Evolutionary conservation across 2,113 vertebrate species (phyloP).

Genomic region (Macquaria australasica): DNA sequence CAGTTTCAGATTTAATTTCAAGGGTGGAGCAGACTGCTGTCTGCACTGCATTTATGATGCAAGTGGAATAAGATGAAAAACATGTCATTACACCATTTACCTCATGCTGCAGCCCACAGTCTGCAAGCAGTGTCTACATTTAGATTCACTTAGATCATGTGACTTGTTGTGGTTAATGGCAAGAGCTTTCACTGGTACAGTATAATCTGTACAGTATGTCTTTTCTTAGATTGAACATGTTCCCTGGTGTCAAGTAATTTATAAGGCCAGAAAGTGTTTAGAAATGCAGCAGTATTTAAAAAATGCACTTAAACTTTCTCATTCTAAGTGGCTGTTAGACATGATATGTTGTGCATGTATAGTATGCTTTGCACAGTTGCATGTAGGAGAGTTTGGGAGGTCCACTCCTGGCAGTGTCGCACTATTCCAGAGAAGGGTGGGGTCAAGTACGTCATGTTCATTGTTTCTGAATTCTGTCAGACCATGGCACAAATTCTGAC

Average conservation of each 20-base stretch:
- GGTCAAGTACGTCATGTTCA: constrained; percentile 72
- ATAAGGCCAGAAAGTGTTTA: not conserved
- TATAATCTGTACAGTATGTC: not conserved
- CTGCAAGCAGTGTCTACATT: constrained; percentile 52
- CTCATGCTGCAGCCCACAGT: constrained; percentile 21
- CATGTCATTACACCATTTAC: constrained; percentile 58
- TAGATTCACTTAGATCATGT: constrained; percentile 38
- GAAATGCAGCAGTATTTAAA: constrained; percentile 13
- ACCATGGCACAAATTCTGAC: constrained; percentile 37
- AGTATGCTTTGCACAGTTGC: constrained; percentile 40
- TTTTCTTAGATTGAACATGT: constrained; percentile 22
- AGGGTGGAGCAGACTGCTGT: constrained; percentile 34
- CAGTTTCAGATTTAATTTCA: constrained; percentile 47
- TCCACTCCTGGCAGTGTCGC: constrained; percentile 59
- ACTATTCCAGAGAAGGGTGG: constrained; percentile 75
- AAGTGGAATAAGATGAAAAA: constrained; percentile 50
- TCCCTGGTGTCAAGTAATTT: constrained; percentile 17
- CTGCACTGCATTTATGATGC: constrained; percentile 55
- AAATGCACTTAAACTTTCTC: not conserved
- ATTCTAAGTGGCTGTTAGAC: not conserved
- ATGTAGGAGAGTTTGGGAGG: constrained; percentile 56
- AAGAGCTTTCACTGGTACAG: constrained; percentile 7
- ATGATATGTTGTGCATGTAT: not conserved
- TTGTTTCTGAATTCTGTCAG: constrained; percentile 66
- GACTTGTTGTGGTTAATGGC: constrained; percentile 30